Percentiles rank a stretch among this genome's conserved stretches.
These are phyloP conservation scores for Tridacna crocea DNA, from an alignment of 2,888 invertebrate species.

Conservation along the genomic window DNA sequence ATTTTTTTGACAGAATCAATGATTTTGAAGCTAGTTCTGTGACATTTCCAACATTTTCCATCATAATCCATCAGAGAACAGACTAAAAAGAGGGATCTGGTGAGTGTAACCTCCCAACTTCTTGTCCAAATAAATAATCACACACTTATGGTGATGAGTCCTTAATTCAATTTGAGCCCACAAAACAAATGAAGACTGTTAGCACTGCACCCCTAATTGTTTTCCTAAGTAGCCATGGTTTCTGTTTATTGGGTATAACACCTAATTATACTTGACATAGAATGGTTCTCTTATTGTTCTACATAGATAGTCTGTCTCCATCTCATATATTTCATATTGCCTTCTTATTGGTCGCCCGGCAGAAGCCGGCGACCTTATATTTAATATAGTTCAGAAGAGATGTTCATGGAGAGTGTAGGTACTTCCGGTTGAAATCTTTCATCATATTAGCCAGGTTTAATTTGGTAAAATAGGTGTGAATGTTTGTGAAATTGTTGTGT, in stretches of 20 bases:
- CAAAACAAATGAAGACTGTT: slow-evolving; percentile 32
- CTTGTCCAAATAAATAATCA: slow-evolving; percentile 14
- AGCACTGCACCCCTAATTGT: slow-evolving; percentile 20
- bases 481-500: no score
- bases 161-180: slow-evolving; percentile 20
- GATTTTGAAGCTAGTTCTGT: not conserved
- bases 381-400: no score
- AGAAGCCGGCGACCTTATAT: no score
- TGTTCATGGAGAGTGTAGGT: no score
- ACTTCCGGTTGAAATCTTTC: no score
- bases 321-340: slow-evolving; percentile 6
- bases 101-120: not conserved
- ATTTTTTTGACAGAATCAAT: not conserved
- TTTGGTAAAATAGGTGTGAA: no score
- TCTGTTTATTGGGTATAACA: slow-evolving; percentile 3
- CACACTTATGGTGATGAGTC: slow-evolving; percentile 29
- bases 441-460: no score
- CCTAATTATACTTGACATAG: slow-evolving; percentile 15
- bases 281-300: slow-evolving; percentile 18
- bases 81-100: not conserved
- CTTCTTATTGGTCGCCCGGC: no score
- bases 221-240: slow-evolving; percentile 10
- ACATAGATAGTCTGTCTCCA: slow-evolving; percentile 1
- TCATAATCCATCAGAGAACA: not conserved
- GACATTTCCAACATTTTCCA: not conserved